Conservation (phyloP, 2,888 invertebrate species). For the Amblyteles armatorius region DNA sequence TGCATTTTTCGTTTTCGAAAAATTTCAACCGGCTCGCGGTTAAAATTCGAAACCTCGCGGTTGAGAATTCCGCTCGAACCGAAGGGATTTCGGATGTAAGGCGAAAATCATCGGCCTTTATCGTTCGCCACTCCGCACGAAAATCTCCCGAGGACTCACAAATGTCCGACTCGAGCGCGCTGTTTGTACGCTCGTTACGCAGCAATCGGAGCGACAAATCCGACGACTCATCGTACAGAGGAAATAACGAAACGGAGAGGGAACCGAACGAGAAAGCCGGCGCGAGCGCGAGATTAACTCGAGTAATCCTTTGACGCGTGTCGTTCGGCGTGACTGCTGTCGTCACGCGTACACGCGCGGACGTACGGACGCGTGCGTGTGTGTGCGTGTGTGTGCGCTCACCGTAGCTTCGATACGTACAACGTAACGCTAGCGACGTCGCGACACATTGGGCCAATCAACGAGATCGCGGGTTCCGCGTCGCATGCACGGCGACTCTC, state of each 20-base stretch:
- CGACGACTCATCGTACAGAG: constrained; percentile 27
- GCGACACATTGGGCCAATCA: constrained; percentile 74
- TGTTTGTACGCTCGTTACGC: constrained; percentile 4
- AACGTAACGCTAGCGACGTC: constrained; percentile 22
- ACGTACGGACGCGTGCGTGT: constrained; percentile 12
- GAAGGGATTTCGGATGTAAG: background rate
- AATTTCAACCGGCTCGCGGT: no score
- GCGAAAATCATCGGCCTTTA: background rate
- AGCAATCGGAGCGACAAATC: constrained; percentile 31
- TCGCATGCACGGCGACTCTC: constrained; percentile 38
- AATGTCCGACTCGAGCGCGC: background rate
- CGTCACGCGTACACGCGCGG: constrained; percentile 45
- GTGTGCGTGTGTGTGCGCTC: constrained; percentile 3
- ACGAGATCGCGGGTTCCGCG: constrained; percentile 70
- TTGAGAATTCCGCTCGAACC: background rate
- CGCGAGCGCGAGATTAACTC: constrained; percentile 74
- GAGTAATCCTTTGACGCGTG: constrained; percentile 76
- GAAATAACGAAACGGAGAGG: constrained; percentile 21
- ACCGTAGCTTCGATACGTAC: constrained; percentile 7
- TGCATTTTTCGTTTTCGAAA: no score
- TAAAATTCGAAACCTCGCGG: background rate
- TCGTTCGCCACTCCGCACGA: background rate
- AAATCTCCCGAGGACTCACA: no score
- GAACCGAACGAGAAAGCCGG: constrained; percentile 46
- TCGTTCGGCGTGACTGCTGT: constrained; percentile 66